Percentiles rank a stretch among this genome's conserved stretches.
Evolutionary conservation across 2,113 vertebrate genomes (phyloP).

Genomic region (Tragelaphus scriptus): DNA sequence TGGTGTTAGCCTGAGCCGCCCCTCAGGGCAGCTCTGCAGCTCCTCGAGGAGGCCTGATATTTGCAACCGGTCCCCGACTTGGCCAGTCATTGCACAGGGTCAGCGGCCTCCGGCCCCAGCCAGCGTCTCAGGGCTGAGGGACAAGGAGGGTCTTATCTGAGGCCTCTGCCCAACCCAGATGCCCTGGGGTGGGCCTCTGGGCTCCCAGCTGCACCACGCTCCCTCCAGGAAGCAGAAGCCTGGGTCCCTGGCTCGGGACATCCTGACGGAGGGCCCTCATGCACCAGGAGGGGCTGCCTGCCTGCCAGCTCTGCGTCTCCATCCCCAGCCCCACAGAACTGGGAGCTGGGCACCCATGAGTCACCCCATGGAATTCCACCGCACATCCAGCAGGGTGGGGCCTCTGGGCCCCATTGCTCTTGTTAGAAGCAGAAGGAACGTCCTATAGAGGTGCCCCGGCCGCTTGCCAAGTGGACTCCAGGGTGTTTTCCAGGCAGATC

Average conservation of each 20-base stretch:
- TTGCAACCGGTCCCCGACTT: accelerated
- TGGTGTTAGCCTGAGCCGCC: background rate
- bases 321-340: background rate
- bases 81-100: accelerated
- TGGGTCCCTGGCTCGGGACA: background rate
- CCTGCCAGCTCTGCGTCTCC: background rate
- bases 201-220: background rate
- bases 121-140: background rate
- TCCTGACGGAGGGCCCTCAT: accelerated
- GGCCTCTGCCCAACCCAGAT: accelerated
- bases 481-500: conserved; percentile 68
- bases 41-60: background rate
- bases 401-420: background rate
- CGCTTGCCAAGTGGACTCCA: conserved; percentile 52
- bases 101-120: background rate
- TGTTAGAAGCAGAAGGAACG: conserved; percentile 35
- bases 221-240: background rate
- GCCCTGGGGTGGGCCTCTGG: too few relatives aligned
- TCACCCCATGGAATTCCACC: conserved; percentile 70
- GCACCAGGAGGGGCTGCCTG: background rate
- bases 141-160: background rate
- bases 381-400: background rate
- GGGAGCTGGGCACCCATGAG: background rate
- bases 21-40: background rate
- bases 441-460: background rate